phyloP scores from a whole-genome alignment of 2,797 vertebrate species.

The Clarias platycephalus region DNA sequence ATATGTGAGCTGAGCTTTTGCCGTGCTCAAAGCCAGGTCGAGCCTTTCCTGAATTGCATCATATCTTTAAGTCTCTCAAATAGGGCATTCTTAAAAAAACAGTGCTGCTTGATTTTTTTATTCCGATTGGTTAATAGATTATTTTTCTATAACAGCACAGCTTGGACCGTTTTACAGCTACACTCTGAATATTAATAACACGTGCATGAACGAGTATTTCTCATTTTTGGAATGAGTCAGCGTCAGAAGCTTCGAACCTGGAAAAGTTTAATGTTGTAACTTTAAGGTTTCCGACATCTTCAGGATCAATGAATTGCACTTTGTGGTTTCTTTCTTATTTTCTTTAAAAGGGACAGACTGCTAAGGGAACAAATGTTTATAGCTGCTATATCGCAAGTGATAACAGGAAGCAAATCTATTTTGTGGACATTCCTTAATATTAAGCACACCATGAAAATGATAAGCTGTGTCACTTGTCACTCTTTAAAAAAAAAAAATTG shows the following conservation, averaged over 20 bases:
- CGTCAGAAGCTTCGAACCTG: no score
- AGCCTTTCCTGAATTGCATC: conserved; percentile 24
- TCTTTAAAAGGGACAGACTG: neutral
- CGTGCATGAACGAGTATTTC: no score
- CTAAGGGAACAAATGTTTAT: neutral
- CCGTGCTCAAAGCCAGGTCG: neutral
- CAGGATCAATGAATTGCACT: neutral
- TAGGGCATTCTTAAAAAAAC: neutral
- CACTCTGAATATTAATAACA: neutral
- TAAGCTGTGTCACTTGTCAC: no score
- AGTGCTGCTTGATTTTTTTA: neutral
- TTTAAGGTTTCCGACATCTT: neutral
- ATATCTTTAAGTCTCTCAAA: neutral
- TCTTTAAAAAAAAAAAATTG: no score
- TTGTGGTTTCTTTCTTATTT: neutral
- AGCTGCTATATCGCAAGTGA: neutral
- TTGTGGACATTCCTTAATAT: neutral
- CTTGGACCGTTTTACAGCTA: neutral
- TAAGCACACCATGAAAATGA: no score
- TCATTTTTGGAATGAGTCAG: no score
- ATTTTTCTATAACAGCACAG: neutral
- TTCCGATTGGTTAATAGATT: neutral
- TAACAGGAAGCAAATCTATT: neutral
- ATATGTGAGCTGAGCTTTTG: neutral
- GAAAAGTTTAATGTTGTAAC: no score